A percentile compares a stretch with the other conserved stretches of the same genome.
phyloP scores from a whole-genome alignment of 2,888 invertebrate species.

The Dascillus cervinus region DNA sequence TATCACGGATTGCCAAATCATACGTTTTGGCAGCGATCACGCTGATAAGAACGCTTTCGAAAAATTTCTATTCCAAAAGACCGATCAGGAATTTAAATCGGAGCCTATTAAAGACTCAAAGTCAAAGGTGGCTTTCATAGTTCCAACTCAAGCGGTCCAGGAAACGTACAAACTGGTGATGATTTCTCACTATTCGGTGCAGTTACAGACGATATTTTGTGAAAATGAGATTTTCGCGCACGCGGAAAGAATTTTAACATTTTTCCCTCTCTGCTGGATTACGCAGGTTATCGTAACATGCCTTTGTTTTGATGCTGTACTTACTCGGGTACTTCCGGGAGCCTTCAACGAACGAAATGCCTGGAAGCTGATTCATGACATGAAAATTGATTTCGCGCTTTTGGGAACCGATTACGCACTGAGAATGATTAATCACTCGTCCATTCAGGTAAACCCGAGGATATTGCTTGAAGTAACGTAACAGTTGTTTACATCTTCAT shows the following conservation, averaged over 20 bases:
- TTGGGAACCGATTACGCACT: slow-evolving; percentile 27
- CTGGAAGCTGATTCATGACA: slow-evolving; percentile 32
- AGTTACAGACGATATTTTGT: slow-evolving; percentile 20
- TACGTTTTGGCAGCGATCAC: slow-evolving; percentile 22
- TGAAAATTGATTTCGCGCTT: slow-evolving; percentile 27
- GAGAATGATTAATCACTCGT: slow-evolving; percentile 25
- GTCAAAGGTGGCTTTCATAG: slow-evolving; percentile 28
- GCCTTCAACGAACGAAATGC: slow-evolving; percentile 26
- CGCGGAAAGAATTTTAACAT: slow-evolving; percentile 28
- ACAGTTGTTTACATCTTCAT: too few relatives aligned
- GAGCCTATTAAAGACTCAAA: slow-evolving; percentile 23
- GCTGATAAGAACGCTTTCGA: slow-evolving; percentile 16
- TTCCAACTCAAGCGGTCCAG: slow-evolving; percentile 29
- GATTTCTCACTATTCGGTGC: slow-evolving; percentile 30
- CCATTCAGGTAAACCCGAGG: slow-evolving; percentile 26
- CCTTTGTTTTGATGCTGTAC: slow-evolving; percentile 24
- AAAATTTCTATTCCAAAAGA: slow-evolving; percentile 9
- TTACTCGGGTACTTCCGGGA: slow-evolving; percentile 25
- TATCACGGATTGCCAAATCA: slow-evolving; percentile 11
- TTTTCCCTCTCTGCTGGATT: slow-evolving; percentile 30
- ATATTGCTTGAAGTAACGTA: too few relatives aligned
- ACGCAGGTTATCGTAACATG: slow-evolving; percentile 28
- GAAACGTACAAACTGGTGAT: slow-evolving; percentile 28
- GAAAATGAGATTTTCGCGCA: slow-evolving; percentile 21
- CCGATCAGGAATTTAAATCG: slow-evolving; percentile 20